Base-by-base conservation (phyloP, 1,140 invertebrate genomes). In the Dreissena polymorpha region DNA sequence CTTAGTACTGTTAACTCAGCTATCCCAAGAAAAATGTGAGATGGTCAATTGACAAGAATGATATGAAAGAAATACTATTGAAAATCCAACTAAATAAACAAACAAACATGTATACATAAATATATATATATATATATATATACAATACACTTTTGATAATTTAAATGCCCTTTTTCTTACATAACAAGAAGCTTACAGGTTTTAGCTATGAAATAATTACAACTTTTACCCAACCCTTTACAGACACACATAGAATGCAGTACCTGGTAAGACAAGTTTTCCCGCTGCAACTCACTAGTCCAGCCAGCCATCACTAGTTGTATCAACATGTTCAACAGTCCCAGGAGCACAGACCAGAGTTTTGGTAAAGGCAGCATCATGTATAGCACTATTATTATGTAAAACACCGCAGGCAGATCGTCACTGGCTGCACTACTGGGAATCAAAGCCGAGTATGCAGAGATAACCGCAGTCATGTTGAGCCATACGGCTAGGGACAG, bases 311-410 rank as follows among this genome's bases (percentile, higher is more conserved):
- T 73, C 10, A 87, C 67, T 23, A 91, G 49, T 69, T 91, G 86
- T 53, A 86, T 23, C 0, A 88, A 16, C 16, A 87, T 82, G 10
- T 86, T 85, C 5, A 86, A 23, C 0, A 80, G 69, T 18, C 91
- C 91, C 23, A 87, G 70, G 18, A 86, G 21, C 12, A 90, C 53
- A 3, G 90, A 87, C 85, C 85, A 85, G 16, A 85, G 85, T 53
- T 90, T 88, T 12, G 91, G 88, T 29, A 91, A 64, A 0, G 91
- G 90, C 29, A 91, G 80, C 83, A 90, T 90, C 74, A 87, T 91
- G 57, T 91, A 89, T 13, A 86, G 84, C 13, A 90, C 86, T 25
- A 91, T 83, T 6, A 88, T 89, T 13, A 85, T 80, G 81, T 89
- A 91, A 79, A 88, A 90, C 55, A 88, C 76, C 0, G 87, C 70